Conservation (phyloP, 2,888 invertebrate genomes). For the Apamea epomidion region DNA sequence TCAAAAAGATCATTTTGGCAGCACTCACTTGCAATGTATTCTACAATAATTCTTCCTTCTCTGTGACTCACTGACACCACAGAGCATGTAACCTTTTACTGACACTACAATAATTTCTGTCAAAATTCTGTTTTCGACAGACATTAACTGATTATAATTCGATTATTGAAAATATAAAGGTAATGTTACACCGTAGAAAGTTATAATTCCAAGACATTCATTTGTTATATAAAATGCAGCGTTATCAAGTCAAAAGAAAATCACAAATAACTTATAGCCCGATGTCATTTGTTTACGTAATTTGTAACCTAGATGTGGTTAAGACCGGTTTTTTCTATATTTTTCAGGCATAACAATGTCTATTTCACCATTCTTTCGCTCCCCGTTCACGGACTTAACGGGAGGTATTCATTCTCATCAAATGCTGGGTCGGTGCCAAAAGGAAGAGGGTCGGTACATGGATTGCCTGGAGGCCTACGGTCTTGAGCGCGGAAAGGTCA, state of each 20-base stretch:
- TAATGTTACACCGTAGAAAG: constrained; percentile 18
- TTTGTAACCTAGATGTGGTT: constrained; percentile 72
- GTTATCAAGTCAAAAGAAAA: background rate
- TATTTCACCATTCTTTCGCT: constrained; percentile 92
- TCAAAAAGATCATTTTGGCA: background rate
- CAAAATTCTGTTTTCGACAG: constrained; percentile 43
- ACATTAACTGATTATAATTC: constrained; percentile 21
- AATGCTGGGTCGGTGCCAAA: constrained; percentile 91
- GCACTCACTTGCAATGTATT: background rate
- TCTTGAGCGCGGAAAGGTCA: constrained; percentile 90
- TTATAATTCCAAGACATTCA: background rate
- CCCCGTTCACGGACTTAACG: constrained; percentile 93
- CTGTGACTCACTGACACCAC: constrained; percentile 13
- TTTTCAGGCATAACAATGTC: constrained; percentile 86
- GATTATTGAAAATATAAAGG: constrained; percentile 56
- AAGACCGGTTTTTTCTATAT: constrained; percentile 13
- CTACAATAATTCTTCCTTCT: too few species aligned
- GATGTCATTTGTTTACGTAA: constrained; percentile 80
- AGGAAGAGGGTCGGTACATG: constrained; percentile 92
- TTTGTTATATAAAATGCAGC: constrained; percentile 16
- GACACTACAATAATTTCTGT: constrained; percentile 13
- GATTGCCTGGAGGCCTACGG: constrained; percentile 96
- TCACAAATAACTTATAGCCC: background rate
- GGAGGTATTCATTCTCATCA: constrained; percentile 92
- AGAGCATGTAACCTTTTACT: too few species aligned